phyloP scores from a whole-genome alignment of 2,888 invertebrate genomes.

The Ochropleura plecta region DNA sequence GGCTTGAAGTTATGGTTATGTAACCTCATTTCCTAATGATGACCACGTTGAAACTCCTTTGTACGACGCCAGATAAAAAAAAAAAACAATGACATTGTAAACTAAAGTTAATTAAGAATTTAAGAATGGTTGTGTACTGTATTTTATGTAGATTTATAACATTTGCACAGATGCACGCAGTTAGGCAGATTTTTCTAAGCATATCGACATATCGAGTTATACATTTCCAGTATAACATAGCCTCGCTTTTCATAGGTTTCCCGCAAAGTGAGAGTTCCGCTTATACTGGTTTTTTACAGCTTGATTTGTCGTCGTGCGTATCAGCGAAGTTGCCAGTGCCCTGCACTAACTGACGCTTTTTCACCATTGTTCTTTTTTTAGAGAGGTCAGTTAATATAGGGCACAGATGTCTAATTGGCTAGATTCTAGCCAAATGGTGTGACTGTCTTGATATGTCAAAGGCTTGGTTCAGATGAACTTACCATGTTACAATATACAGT shows the following conservation, averaged over 20 bases:
- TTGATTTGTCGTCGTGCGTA: not conserved
- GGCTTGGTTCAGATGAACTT: constrained; percentile 21
- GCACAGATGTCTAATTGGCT: constrained; percentile 6
- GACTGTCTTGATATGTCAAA: constrained; percentile 18
- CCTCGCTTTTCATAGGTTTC: not conserved
- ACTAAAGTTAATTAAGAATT: constrained; percentile 18
- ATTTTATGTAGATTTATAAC: not conserved
- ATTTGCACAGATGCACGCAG: constrained; percentile 55
- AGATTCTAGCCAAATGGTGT: not conserved
- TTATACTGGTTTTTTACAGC: not conserved
- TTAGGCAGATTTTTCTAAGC: constrained; percentile 9
- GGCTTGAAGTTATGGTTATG: too few relatives aligned
- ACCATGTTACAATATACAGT: not conserved
- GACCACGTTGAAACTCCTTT: not conserved
- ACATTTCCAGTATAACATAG: not conserved
- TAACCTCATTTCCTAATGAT: too few relatives aligned
- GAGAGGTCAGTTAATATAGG: not conserved
- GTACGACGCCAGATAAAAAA: not conserved
- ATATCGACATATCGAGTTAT: not conserved
- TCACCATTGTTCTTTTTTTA: not conserved
- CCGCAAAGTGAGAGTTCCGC: not conserved
- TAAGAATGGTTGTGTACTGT: constrained; percentile 46
- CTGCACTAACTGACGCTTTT: not conserved
- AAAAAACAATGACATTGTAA: not conserved
- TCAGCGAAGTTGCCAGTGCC: not conserved